Evolutionary conservation across 2,888 invertebrate genomes (phyloP).

Genomic region (Watsonalla binaria): DNA sequence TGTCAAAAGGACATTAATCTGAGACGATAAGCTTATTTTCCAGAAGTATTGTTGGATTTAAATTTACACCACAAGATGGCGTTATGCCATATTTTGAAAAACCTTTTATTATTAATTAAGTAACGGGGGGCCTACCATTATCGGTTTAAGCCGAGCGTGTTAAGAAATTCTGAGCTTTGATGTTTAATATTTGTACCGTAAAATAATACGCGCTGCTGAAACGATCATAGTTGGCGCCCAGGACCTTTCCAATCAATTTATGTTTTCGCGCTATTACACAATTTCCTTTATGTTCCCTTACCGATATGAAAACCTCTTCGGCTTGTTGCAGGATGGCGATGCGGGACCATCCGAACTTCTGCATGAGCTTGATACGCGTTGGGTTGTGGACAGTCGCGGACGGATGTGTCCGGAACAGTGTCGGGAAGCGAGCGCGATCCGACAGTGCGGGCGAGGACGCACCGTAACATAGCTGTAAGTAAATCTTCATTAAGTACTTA

Average conservation of each 20-base stretch:
- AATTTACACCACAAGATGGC: no score
- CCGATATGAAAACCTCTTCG: conserved; percentile 97
- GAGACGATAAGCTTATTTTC: no score
- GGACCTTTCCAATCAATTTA: neutral
- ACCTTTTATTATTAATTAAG: no score
- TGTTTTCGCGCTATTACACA: neutral
- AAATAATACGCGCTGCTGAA: neutral
- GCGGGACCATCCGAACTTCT: conserved; percentile 98
- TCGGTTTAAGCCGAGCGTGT: no score
- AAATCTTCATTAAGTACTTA: neutral
- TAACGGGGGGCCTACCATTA: no score
- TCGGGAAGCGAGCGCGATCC: conserved; percentile 97
- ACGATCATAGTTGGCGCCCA: neutral
- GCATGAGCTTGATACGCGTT: conserved; percentile 96
- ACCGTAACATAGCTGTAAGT: conserved; percentile 94
- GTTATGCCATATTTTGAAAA: no score
- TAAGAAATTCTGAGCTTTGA: no score
- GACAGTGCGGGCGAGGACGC: conserved; percentile 99
- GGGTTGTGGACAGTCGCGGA: conserved; percentile 99
- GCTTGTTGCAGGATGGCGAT: conserved; percentile 99
- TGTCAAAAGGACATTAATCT: no score
- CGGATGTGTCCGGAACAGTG: conserved; percentile 98
- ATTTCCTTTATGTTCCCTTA: conserved; percentile 55
- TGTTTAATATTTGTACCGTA: no score
- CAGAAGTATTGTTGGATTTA: no score